These are phyloP conservation scores for Apodemia mormo DNA, from an alignment of 2,888 invertebrate species.

Conservation along the genomic window DNA sequence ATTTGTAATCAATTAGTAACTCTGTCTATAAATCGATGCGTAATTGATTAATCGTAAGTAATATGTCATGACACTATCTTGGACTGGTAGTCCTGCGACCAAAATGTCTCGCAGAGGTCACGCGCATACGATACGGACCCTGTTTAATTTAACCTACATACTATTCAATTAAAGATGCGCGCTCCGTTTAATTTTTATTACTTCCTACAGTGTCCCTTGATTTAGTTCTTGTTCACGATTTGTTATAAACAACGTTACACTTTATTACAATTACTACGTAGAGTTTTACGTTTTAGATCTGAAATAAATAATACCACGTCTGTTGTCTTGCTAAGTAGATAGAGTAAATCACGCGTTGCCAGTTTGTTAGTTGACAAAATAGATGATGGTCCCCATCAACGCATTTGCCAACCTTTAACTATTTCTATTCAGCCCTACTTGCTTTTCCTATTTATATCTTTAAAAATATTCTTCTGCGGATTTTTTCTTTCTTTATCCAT, in stretches of 20 bases:
- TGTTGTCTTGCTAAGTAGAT: too few relatives aligned
- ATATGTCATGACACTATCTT: constrained; percentile 15
- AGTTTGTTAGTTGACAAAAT: too few relatives aligned
- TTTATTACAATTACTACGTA: background rate
- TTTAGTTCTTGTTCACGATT: background rate
- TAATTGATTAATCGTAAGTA: constrained; percentile 16
- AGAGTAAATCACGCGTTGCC: too few relatives aligned
- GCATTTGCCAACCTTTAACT: too few relatives aligned
- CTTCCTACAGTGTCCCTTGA: constrained; percentile 15
- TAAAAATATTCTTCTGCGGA: too few relatives aligned
- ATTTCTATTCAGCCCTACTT: too few relatives aligned
- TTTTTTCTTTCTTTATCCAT: too few relatives aligned
- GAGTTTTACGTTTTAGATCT: background rate
- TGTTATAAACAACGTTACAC: background rate
- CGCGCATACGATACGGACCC: constrained; percentile 35
- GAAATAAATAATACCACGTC: too few relatives aligned
- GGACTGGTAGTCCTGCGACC: constrained; percentile 27
- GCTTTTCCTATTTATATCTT: too few relatives aligned
- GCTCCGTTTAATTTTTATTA: constrained; percentile 30
- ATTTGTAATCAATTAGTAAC: constrained; percentile 14
- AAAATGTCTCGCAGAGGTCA: constrained; percentile 37
- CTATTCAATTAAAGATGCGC: constrained; percentile 35
- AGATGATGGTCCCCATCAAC: too few relatives aligned
- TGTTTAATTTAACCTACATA: constrained; percentile 38
- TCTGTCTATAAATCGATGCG: background rate